Base-by-base conservation (phyloP, 1,140 invertebrate species). In the Trichogramma pretiosum region DNA sequence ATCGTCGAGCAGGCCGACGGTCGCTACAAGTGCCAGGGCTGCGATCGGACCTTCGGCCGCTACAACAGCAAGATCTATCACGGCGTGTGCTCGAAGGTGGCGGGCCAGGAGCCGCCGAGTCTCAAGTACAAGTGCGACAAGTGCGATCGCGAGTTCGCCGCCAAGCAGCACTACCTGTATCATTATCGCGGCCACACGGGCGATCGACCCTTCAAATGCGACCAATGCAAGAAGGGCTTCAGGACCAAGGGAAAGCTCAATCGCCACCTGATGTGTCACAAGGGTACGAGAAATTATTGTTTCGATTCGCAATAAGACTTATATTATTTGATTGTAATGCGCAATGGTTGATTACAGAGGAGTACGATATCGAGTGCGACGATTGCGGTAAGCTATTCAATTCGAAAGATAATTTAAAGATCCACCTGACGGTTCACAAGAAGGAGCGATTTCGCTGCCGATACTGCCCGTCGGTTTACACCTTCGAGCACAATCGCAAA, bases 171-270 rank as follows among this genome's bases (percentile, higher is more conserved):
- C 36, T 71, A 61, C 42, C 66, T 69, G 35, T 72, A 72, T 55
- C 70, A 72, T 35, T 65, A 70, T 48, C 77, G 92, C 40, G 82
- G 84, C 5, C 87, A 89, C 56, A 84, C 78, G 0, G 84, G 84
- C 10, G 84, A 87, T 57, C 83, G 85, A 62, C 83, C 83, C 0
- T 86, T 81, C 57, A 83, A 84, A 61, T 89, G 87, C 62, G 75
- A 75, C 19, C 73, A 83, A 41, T 89, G 86, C 60, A 81, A 67
- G 1, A 71, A 71, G 53, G 61, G 66, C 16, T 72, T 72, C 56
- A 61, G 63, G 3, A 64, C 67, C 28, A 57, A 56, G 26, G 69
- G 67, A 34, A 72, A 72, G 55, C 74, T 94, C 38, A 93, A 93
- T 65, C 74, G 87, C 38, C 93, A 96, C 62, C 90, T 95, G 62